Percentiles rank a stretch among this genome's conserved stretches.
phyloP scores from a whole-genome alignment of 2,888 invertebrate species.

The Trypoxylon attenuatum region DNA sequence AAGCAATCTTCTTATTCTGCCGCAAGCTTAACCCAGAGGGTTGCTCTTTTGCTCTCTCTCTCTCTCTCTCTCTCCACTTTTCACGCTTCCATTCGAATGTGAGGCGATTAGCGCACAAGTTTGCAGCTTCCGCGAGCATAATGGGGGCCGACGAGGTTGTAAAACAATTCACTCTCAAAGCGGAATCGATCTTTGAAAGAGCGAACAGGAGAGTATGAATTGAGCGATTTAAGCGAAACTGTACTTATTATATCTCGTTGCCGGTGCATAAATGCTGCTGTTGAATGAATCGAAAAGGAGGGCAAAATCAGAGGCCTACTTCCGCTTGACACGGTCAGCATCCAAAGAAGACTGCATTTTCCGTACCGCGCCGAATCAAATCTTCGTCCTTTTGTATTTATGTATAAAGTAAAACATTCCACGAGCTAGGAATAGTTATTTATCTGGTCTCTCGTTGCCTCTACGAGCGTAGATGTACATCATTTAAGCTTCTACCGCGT shows the following conservation, averaged over 20 bases:
- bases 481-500: slow-evolving; percentile 25
- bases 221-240: not conserved
- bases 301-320: too few relatives aligned
- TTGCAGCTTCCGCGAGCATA: slow-evolving; percentile 24
- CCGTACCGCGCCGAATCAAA: slow-evolving; percentile 43
- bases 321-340: slow-evolving; percentile 19
- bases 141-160: too few relatives aligned
- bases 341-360: slow-evolving; percentile 59
- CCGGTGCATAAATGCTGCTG: too few relatives aligned
- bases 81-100: slow-evolving; percentile 42
- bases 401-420: slow-evolving; percentile 59
- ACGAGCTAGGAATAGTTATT: slow-evolving; percentile 42
- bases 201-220: slow-evolving; percentile 1
- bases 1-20: too few relatives aligned
- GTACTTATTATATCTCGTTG: too few relatives aligned
- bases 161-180: too few relatives aligned
- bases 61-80: slow-evolving; percentile 12
- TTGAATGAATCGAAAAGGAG: too few relatives aligned
- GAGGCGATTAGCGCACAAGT: slow-evolving; percentile 17
- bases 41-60: too few relatives aligned
- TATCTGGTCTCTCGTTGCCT: slow-evolving; percentile 19
- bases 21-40: too few relatives aligned
- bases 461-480: slow-evolving; percentile 14
- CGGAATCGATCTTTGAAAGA: too few relatives aligned
- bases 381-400: slow-evolving; percentile 54